Evolutionary conservation across 2,888 invertebrate species (phyloP).

Genomic region (Sinohyriopsis cumingii): DNA sequence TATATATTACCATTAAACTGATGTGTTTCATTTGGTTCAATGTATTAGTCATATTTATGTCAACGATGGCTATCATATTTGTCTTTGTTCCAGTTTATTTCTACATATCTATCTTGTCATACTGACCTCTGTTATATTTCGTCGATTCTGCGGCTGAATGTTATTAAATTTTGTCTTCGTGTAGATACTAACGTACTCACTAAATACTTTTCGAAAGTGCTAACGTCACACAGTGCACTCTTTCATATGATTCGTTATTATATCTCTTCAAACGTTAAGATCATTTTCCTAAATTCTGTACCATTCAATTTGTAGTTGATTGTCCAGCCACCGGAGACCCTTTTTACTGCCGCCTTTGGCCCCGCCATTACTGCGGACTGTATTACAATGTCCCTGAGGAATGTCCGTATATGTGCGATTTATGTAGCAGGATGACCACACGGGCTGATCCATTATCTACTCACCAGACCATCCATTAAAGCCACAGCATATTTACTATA

Average conservation of each 20-base stretch:
- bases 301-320: constrained; percentile 33
- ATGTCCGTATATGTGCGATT: constrained; percentile 53
- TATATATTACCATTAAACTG: too few relatives aligned
- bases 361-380: constrained; percentile 33
- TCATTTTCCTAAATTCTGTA: background rate
- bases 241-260: too few relatives aligned
- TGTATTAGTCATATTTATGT: too few relatives aligned
- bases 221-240: too few relatives aligned
- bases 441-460: too few relatives aligned
- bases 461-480: too few relatives aligned
- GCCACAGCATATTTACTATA: too few relatives aligned
- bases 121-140: background rate
- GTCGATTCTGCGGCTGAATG: background rate
- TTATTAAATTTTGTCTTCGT: background rate
- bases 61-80: too few relatives aligned
- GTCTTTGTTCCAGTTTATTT: background rate
- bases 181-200: too few relatives aligned
- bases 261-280: too few relatives aligned
- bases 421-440: constrained; percentile 23
- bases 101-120: background rate
- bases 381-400: constrained; percentile 54
- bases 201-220: too few relatives aligned
- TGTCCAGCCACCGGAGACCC: constrained; percentile 43
- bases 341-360: constrained; percentile 41
- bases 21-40: too few relatives aligned